Base-by-base conservation (phyloP, 2,888 invertebrate species). In the Phyto melanocephala region DNA sequence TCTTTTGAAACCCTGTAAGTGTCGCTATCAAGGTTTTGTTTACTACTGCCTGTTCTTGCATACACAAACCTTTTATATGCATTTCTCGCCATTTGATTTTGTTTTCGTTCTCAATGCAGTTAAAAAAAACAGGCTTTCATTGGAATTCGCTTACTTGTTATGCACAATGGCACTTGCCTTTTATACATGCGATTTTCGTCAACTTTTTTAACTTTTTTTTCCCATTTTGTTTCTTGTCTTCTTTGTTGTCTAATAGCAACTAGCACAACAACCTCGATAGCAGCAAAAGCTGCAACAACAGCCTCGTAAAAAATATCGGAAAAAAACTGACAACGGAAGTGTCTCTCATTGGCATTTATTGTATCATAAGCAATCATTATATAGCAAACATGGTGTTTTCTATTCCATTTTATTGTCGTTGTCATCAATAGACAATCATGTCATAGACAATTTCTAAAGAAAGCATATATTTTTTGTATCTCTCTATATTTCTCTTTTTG, bases 11-110 rank as follows among this genome's bases (percentile, higher is more conserved):
- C 82, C 82, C 75, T 56, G 74, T 71, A 82, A 82, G 82, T 79
- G 79, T 65, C 75, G 75, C 71, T 79, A 82, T 79, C 82, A 82
- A 82, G 82, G 82, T 79, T 74, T 65, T 71, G 81, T 75, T 82
- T 75, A 75, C 68, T 70, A 45, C 42, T 67, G 62, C 45, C 58
- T 62, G 28, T 70, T 75, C 28, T 67, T 45, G 42, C 15, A 6
- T 13, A n/a, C 37, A 17, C 45, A 7, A 7, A 15, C 15, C 4
- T 17, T n/a, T 54, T 13, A 4, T 11, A 24, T 52, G 13, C 28
- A n/a, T 28, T 13, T 28, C 15, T 24, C 8, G 7, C 7, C n/a
- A 13, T 13, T 10, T 40, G 11, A 1, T 6, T 11, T 15, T 42
- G 5, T 6, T 24, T 1, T 28, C n/a, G 35, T 77, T 77, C 52